phyloP scores from a whole-genome alignment of 1,140 invertebrate genomes.

The Calephelis nemesis region DNA sequence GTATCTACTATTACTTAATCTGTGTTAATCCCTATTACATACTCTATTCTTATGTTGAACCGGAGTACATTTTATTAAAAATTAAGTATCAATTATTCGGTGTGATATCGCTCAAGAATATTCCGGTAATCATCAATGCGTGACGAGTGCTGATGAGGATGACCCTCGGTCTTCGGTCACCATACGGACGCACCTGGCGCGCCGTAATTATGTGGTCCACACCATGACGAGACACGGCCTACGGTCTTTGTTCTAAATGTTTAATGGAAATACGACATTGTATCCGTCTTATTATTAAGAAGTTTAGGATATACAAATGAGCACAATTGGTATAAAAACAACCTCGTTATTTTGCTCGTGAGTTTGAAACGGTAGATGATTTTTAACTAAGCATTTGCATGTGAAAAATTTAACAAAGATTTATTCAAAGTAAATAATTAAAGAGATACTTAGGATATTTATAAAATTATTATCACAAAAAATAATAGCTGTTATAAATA shows the following conservation, averaged over 20 bases:
- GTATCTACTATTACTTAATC: too few relatives aligned
- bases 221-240: conserved; percentile 44
- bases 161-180: conserved; percentile 34
- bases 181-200: conserved; percentile 24
- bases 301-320: background rate
- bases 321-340: too few relatives aligned
- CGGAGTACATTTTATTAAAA: background rate
- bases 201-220: conserved; percentile 54
- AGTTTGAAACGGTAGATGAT: too few relatives aligned
- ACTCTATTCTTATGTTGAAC: too few relatives aligned
- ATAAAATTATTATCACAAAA: too few relatives aligned
- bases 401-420: too few relatives aligned
- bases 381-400: too few relatives aligned
- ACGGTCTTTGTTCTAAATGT: conserved; percentile 28
- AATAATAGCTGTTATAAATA: too few relatives aligned
- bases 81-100: conserved; percentile 36
- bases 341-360: too few relatives aligned
- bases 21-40: too few relatives aligned
- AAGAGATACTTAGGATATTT: too few relatives aligned
- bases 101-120: conserved; percentile 47
- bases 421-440: too few relatives aligned
- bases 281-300: background rate
- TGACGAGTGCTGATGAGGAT: conserved; percentile 38
- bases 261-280: conserved; percentile 12
- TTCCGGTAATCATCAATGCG: conserved; percentile 39